Base-by-base conservation (phyloP, 1,140 invertebrate genomes). In the Drosophila micromelanica region DNA sequence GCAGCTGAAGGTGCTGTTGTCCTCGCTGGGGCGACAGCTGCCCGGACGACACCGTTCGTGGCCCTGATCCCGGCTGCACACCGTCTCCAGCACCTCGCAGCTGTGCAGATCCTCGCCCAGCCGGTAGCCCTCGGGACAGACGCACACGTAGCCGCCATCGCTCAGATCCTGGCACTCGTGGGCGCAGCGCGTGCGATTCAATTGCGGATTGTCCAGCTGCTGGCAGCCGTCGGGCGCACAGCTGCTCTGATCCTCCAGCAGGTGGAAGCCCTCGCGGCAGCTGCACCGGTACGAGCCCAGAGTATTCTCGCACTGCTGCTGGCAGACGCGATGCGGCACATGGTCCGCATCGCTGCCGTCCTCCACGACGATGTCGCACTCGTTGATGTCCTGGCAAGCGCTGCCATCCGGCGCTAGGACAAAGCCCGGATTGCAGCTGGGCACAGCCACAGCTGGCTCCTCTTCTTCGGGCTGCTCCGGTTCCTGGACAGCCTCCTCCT, bases 241-340 rank as follows among this genome's bases (percentile, higher is more conserved):
- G 37, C 71, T 92, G 9, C 69, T 78, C 45, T 73, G 63, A 68
- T 93, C 91, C 1, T 90, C 54, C 1, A 67, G 71, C 4, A 93
- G 71, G 17, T 78, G 71, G 17, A 91, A 89, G 20, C 90, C 74
- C 0, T 67, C 27, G 3, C 87, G 86, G 91, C 93, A 96, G 46
- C 92, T 75, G 78, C 96, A 96, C 17, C 92, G 73, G 74, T 93
- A 95, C 4, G 93, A 93, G 1, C 95, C 96, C n/a, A 93, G 91
- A 0, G 93, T 93, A 71, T 96, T 96, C 49, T 94, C 92, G 90
- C 96, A 97, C 13, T 91, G 91, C 64, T 94, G 93, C 1, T 93
- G 93, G 65, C 95, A 96, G n/a, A 93, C 81, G 5, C 69, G 70
- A 90, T 48, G 63, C 2, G 68, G 90, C 67, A 43, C 72, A 49